Percentiles rank a stretch among this genome's conserved stretches.
phyloP scores from a whole-genome alignment of 2,888 invertebrate genomes.

The Scotopteryx bipunctaria region DNA sequence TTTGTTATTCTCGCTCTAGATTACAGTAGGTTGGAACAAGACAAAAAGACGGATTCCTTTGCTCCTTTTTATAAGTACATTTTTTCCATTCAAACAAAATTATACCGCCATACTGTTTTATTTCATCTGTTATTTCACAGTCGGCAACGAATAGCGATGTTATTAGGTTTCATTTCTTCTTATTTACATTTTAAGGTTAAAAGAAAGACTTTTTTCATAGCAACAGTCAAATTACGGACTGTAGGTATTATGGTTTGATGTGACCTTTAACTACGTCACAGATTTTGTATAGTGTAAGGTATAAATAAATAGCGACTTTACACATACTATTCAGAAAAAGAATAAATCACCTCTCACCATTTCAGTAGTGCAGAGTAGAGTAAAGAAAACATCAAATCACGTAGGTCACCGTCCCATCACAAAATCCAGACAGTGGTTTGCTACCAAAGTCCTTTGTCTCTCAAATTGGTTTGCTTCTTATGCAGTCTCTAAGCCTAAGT shows the following conservation, averaged over 20 bases:
- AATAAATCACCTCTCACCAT: too few relatives aligned
- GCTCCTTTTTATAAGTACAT: conserved; percentile 21
- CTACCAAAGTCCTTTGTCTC: too few relatives aligned
- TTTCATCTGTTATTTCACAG: conserved; percentile 20
- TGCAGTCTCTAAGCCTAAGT: too few relatives aligned
- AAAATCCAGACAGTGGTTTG: too few relatives aligned
- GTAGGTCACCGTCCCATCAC: too few relatives aligned
- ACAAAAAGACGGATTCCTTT: conserved; percentile 28
- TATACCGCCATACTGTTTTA: conserved; percentile 21
- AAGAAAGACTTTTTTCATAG: neutral
- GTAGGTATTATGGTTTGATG: conserved; percentile 7
- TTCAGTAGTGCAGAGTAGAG: too few relatives aligned
- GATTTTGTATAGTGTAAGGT: too few relatives aligned
- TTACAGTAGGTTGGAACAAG: conserved; percentile 19
- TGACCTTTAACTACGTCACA: neutral
- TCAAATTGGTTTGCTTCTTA: too few relatives aligned
- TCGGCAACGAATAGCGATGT: conserved; percentile 17
- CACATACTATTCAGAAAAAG: too few relatives aligned
- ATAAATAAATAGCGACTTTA: too few relatives aligned
- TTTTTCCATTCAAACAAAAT: conserved; percentile 27
- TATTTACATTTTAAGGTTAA: conserved; percentile 13
- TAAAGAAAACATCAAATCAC: too few relatives aligned
- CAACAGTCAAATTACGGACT: neutral
- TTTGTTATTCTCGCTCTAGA: conserved; percentile 33
- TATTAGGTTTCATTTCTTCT: conserved; percentile 19